Base-by-base conservation (phyloP, 2,888 invertebrate species). In the Pimpla rufipes region DNA sequence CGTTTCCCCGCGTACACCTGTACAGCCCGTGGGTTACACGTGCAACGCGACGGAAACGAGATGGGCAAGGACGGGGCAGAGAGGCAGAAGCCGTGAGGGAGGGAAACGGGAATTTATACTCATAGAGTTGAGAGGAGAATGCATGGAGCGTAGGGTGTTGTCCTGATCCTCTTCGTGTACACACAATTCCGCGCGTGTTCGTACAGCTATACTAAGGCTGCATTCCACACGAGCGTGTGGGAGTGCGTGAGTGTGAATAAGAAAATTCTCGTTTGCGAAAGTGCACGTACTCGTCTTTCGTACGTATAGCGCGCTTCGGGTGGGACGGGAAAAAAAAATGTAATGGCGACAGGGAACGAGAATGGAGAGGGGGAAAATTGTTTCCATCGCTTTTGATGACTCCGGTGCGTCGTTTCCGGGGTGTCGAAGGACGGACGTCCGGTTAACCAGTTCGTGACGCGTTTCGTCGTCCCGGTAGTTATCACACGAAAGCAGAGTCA, bases 101-200 rank as follows among this genome's bases (percentile, higher is more conserved):
- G 76, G n/a, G 62, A 71, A 67, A 79, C 50, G 40, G n/a, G 71
- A 83, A 83, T 83, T 83, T 79, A 79, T 76, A 76, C 83, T 83
- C 76, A 83, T 79, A 76, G 57, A 71, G 76, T 76, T 59, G 71
- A 71, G 79, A 76, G 50, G 59, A 67, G 79, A 73, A 79, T 42
- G 67, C 42, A 18, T 11, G 52, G 70, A 21, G 37, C 42, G 18
- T 55, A 2, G 52, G 35, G 29, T 40, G 23, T 57, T 71, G 23
- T 37, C 35, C 57, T 67, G 57, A 79, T 77, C 21, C 40, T 50
- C 35, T 70, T 70, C 47, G 13, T 67, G 42, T 71, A 16, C 59
- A 47, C 42, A 59, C 68, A 52, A 50, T 18, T 70, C 55, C 29
- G 29, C 29, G n/a, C 45, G 35, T 50, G n/a, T 64, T 21, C 45